These are phyloP conservation scores for Nebria salina DNA, from an alignment of 2,888 invertebrate species.

Conservation along the genomic window DNA sequence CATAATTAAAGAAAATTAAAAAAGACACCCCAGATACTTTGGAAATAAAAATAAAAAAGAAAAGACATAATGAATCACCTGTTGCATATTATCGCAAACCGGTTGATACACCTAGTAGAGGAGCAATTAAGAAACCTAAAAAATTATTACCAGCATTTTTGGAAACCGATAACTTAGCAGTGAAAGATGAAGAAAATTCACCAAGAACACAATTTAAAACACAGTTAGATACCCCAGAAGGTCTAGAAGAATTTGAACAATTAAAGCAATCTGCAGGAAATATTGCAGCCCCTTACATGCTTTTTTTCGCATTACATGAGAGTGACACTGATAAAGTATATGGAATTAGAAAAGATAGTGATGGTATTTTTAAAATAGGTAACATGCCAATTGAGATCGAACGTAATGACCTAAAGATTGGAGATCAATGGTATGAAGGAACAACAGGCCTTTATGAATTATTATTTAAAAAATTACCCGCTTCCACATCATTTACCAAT, in stretches of 20 bases:
- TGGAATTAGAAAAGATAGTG: background rate
- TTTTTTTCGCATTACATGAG: background rate
- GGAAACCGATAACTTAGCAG: background rate
- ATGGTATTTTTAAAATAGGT: background rate
- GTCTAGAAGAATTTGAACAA: background rate
- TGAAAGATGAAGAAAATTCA: background rate
- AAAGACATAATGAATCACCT: background rate
- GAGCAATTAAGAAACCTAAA: background rate
- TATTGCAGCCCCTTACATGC: background rate
- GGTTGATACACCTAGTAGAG: background rate
- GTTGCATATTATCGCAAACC: background rate
- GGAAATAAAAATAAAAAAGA: background rate
- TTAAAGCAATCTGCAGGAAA: background rate
- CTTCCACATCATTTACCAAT: too few relatives aligned
- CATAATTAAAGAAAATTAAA: background rate
- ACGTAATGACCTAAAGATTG: too few relatives aligned
- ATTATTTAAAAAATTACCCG: background rate
- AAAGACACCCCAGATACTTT: background rate
- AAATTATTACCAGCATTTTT: background rate
- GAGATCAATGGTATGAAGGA: background rate
- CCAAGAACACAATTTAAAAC: background rate
- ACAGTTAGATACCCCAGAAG: background rate
- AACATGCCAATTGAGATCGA: too few relatives aligned
- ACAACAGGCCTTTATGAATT: slow-evolving; percentile 10
- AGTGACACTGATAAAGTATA: background rate